phyloP scores from a whole-genome alignment of 2,113 vertebrate genomes.

The Donacobius atricapilla region DNA sequence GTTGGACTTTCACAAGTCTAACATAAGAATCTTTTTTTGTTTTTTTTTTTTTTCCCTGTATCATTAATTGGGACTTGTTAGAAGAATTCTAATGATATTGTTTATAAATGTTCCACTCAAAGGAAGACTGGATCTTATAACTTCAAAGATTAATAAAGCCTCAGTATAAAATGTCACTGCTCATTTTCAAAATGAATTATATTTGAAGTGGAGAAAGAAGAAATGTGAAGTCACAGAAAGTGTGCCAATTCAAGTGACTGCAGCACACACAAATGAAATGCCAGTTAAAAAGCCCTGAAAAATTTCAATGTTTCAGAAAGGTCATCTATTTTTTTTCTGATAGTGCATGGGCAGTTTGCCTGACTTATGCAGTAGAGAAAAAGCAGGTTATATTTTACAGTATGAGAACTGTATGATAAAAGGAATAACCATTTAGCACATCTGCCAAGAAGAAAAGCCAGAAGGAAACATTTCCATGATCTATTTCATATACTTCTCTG shows the following conservation, averaged over 20 bases:
- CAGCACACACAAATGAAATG: not conserved
- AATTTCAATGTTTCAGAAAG: not conserved
- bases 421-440: conserved; percentile 19
- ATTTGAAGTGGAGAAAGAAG: not conserved
- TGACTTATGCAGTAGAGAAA: not conserved
- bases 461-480: not conserved
- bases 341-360: not conserved
- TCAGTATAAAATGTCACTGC: not conserved
- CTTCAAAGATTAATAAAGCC: not conserved
- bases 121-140: not conserved
- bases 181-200: not conserved
- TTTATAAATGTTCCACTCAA: not conserved
- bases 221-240: not conserved
- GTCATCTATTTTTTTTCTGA: not conserved
- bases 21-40: not conserved
- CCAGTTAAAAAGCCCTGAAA: not conserved
- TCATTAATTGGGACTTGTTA: not conserved
- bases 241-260: not conserved
- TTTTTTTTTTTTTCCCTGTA: not conserved
- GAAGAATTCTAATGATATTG: not conserved
- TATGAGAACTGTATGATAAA: not conserved
- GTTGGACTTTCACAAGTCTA: not conserved
- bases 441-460: not conserved
- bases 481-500: not conserved
- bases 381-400: not conserved